Percentiles rank a stretch among this genome's conserved stretches.
Conservation (phyloP, 2,113 vertebrate species). For the Nicator chloris region DNA sequence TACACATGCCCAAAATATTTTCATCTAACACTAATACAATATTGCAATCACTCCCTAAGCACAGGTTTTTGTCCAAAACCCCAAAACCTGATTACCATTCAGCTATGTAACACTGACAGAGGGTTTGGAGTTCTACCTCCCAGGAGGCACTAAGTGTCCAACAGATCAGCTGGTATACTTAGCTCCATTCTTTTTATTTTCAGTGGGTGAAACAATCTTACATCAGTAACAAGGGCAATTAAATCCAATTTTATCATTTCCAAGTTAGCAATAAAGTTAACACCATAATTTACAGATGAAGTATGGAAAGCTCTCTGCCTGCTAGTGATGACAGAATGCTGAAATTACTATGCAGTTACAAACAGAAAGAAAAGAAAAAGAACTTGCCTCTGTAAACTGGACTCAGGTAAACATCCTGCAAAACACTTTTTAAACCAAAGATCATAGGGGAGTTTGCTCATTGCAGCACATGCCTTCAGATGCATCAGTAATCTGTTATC, state of each 20-base stretch:
- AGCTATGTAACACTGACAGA: background rate
- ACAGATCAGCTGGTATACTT: background rate
- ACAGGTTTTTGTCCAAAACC: background rate
- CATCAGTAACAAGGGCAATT: background rate
- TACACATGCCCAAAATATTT: background rate
- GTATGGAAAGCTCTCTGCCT: background rate
- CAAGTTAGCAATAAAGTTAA: background rate
- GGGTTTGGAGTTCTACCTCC: background rate
- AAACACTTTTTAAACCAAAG: constrained; percentile 96
- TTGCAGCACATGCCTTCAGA: constrained; percentile 77
- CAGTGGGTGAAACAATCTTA: background rate
- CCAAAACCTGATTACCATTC: background rate
- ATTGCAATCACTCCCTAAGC: background rate
- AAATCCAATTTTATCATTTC: background rate
- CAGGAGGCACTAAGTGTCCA: background rate
- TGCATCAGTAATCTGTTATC: constrained; percentile 86
- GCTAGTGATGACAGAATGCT: background rate
- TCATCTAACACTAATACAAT: background rate
- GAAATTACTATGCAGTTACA: background rate
- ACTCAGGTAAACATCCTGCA: constrained; percentile 91
- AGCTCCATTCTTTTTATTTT: background rate
- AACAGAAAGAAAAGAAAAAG: background rate
- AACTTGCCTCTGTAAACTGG: constrained; percentile 91
- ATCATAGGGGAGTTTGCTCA: constrained; percentile 82
- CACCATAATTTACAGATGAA: background rate